These are phyloP conservation scores for Lithosia quadra DNA, from an alignment of 2,888 invertebrate species.

Conservation along the genomic window DNA sequence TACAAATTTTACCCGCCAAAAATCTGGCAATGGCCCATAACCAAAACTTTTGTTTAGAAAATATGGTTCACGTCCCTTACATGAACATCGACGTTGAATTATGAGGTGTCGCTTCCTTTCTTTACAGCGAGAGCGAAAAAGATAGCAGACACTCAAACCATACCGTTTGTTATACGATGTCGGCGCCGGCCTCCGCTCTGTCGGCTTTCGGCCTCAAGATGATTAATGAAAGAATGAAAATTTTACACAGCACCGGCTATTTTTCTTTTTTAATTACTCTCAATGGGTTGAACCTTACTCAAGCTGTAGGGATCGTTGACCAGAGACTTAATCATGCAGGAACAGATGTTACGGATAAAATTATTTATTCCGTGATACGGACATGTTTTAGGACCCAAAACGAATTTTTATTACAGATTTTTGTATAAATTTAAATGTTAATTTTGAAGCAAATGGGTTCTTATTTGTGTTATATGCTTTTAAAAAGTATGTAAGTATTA, in stretches of 20 bases:
- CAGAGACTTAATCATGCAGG: slow-evolving; percentile 23
- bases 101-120: slow-evolving; percentile 59
- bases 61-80: slow-evolving; percentile 67
- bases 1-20: slow-evolving; percentile 21
- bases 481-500: neutral
- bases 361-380: slow-evolving; percentile 22
- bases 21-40: slow-evolving; percentile 30
- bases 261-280: slow-evolving; percentile 52
- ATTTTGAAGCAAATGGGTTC: neutral
- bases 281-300: slow-evolving; percentile 37
- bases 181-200: slow-evolving; percentile 66
- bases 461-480: neutral
- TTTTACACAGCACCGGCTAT: slow-evolving; percentile 56
- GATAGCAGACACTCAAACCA: slow-evolving; percentile 62
- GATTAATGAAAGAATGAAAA: slow-evolving; percentile 71
- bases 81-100: slow-evolving; percentile 74
- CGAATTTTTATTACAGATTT: neutral
- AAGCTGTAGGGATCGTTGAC: slow-evolving; percentile 20
- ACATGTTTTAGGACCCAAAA: slow-evolving; percentile 3
- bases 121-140: slow-evolving; percentile 42
- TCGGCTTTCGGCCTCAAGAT: slow-evolving; percentile 68
- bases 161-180: slow-evolving; percentile 72
- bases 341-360: slow-evolving; percentile 30
- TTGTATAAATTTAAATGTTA: neutral
- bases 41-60: slow-evolving; percentile 67